Base-by-base conservation (phyloP, 2,888 invertebrate genomes). In the Lutraria lutraria region DNA sequence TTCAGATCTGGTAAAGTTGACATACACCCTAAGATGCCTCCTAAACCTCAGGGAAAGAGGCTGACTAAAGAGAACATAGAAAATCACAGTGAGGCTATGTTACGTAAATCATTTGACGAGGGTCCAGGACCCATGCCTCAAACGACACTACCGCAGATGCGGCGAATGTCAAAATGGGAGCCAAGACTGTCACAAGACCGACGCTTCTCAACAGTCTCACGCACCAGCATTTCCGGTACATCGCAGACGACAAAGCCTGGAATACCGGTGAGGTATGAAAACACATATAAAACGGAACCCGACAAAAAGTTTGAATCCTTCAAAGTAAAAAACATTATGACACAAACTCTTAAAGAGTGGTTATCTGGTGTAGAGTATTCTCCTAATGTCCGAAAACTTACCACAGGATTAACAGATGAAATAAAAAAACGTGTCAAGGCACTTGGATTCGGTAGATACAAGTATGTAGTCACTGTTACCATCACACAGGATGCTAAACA, bases 341-440 rank as follows among this genome's bases (percentile, higher is more conserved):
- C 91, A 31, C 87, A 93, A 2, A 92, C 95, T 6, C 90, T 95
- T n/a, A 93, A 91, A 90, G 94, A 95, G n/a, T 95, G 95, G 89
- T 92, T 96, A 25, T 93, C 93, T 10, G 95, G 94, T 6, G 95
- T 96, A 81, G 92, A 92, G 29, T 96, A 96, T 87, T 95, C 95
- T 43, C 93, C 94, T 4, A 94, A 93, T 43, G 92, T 95, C 25
- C 89, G 93, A 31, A 93, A 92, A 63, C 89, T 96, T 82, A 92
- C 94, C 19, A 93, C 95, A 82, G 94, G 94, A 76, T 92, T 96
- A 63, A 93, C 95, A 4, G 95, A 96, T n/a, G 94, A 95, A 34
- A 95, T 96, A 82, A 95, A 95, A 91, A 94, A 91, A 54, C 93
- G 95, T 52, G 94, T 96, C 56, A 95, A 95, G 85, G 95, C 95